These are phyloP conservation scores for Callyntrura guangdongensis DNA, from an alignment of 2,888 invertebrate species.

Conservation along the genomic window DNA sequence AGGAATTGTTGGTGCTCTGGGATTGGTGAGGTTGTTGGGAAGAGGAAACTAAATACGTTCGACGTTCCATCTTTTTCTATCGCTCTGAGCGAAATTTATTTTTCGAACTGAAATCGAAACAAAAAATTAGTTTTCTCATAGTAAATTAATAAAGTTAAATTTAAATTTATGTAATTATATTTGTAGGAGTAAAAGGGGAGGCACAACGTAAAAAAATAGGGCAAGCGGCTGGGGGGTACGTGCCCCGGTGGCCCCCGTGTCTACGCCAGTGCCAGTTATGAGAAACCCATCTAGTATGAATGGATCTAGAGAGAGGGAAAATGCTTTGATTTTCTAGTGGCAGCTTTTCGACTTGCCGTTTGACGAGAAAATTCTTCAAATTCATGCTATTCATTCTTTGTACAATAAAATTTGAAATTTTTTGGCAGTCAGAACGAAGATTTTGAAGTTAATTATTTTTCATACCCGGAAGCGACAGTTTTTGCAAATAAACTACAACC, in stretches of 20 bases:
- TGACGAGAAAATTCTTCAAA: too few relatives aligned
- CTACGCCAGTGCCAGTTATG: too few relatives aligned
- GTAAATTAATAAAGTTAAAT: not conserved
- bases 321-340: too few relatives aligned
- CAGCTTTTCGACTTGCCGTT: too few relatives aligned
- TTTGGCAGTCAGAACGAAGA: not conserved
- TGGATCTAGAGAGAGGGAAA: too few relatives aligned
- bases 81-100: constrained; percentile 15
- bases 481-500: not conserved
- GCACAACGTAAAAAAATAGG: constrained; percentile 33
- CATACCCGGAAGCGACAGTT: too few relatives aligned
- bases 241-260: too few relatives aligned
- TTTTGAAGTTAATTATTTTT: too few relatives aligned
- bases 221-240: constrained; percentile 4
- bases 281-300: too few relatives aligned
- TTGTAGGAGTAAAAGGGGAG: constrained; percentile 39
- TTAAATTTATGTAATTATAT: constrained; percentile 75
- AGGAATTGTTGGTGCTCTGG: constrained; percentile 60
- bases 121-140: not conserved
- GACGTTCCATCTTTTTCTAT: constrained; percentile 62
- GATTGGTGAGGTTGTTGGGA: constrained; percentile 57
- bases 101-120: constrained; percentile 2
- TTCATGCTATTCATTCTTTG: too few relatives aligned
- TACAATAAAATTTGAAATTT: not conserved
- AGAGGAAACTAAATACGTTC: constrained; percentile 71